These are phyloP conservation scores for Sebastes reedi DNA, from an alignment of 2,797 vertebrate genomes.

Conservation along the genomic window DNA sequence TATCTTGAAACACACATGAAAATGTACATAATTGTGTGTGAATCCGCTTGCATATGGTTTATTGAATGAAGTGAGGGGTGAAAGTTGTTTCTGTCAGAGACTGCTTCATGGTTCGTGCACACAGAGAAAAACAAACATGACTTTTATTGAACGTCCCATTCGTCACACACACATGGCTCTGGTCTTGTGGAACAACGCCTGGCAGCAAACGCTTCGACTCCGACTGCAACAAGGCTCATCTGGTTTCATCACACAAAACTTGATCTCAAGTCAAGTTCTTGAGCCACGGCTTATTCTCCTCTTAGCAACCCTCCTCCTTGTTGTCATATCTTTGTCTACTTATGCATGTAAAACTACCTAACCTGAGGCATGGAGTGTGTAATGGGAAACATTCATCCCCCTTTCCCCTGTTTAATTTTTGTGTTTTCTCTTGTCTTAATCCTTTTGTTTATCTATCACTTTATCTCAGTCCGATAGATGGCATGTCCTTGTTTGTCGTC, in stretches of 20 bases:
- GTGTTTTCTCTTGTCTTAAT: neutral
- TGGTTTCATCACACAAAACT: slow-evolving; percentile 39
- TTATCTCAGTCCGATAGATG: slow-evolving; percentile 5
- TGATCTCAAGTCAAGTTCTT: slow-evolving; percentile 28
- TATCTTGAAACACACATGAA: neutral
- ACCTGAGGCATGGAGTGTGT: slow-evolving; percentile 5
- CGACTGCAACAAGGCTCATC: slow-evolving; percentile 39
- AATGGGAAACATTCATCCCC: slow-evolving; percentile 24
- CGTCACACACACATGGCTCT: slow-evolving; percentile 38
- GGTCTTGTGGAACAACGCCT: slow-evolving; percentile 50
- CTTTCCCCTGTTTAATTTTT: neutral
- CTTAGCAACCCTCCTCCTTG: neutral
- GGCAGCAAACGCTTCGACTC: neutral
- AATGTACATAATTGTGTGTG: neutral
- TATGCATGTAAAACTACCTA: slow-evolving; percentile 22
- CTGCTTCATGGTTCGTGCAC: slow-evolving; percentile 2
- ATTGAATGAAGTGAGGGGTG: neutral
- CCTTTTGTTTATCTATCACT: neutral
- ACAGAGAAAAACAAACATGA: slow-evolving; percentile 19
- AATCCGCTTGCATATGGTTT: neutral
- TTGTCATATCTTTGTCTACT: slow-evolving; percentile 2
- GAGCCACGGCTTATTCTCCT: neutral
- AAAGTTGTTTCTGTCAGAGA: neutral
- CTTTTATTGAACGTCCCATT: slow-evolving; percentile 8
- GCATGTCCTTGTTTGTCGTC: neutral